phyloP scores from a whole-genome alignment of 1,140 invertebrate genomes.

The Heliconius hewitsoni region DNA sequence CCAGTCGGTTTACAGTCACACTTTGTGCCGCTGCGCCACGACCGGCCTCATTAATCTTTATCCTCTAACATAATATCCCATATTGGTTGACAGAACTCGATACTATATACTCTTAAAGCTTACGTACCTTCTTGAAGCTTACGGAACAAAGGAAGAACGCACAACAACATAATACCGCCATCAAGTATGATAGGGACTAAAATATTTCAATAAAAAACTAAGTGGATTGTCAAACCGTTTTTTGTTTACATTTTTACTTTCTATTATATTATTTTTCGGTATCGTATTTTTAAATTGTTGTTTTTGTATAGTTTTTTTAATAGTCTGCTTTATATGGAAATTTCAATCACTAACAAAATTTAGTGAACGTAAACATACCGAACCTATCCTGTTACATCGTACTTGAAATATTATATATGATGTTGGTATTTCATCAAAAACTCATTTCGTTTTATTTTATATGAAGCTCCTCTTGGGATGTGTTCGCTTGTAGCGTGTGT shows the following conservation, averaged over 20 bases:
- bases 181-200: background rate
- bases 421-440: constrained; percentile 22
- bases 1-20: too few species aligned
- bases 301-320: background rate
- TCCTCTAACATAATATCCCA: too few species aligned
- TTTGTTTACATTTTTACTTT: background rate
- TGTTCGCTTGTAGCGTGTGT: constrained; percentile 1
- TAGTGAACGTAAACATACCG: background rate
- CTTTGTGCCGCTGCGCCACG: too few species aligned
- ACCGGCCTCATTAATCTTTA: too few species aligned
- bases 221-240: background rate
- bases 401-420: constrained; percentile 3
- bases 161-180: background rate
- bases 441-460: constrained; percentile 22
- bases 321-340: background rate
- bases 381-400: background rate
- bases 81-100: background rate
- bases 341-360: constrained; percentile 1
- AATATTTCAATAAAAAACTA: background rate
- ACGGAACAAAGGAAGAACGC: background rate
- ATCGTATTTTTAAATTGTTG: background rate
- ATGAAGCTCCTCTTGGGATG: constrained; percentile 19
- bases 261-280: background rate
- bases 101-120: background rate
- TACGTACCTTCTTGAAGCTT: background rate